phyloP scores from a whole-genome alignment of 2,888 invertebrate genomes.

The Xestia ashworthii region DNA sequence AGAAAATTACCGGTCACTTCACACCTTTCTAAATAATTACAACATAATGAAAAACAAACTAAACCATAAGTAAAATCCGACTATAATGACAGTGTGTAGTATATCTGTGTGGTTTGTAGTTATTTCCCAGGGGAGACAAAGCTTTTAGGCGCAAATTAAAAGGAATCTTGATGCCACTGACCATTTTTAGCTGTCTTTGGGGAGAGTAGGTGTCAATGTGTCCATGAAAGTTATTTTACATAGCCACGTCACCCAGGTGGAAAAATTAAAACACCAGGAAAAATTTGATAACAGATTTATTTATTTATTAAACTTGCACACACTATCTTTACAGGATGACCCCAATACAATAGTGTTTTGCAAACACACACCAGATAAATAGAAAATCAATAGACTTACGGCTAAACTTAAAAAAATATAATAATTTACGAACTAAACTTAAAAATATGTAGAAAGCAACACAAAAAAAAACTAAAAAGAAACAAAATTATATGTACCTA shows the following conservation, averaged over 20 bases:
- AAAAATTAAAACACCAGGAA: no score
- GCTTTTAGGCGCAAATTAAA: conserved; percentile 66
- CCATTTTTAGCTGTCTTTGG: conserved; percentile 48
- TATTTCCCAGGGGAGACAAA: conserved; percentile 62
- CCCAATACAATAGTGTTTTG: no score
- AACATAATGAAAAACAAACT: conserved; percentile 25
- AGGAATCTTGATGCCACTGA: conserved; percentile 54
- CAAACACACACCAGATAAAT: no score
- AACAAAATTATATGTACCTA: no score
- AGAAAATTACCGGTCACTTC: conserved; percentile 22
- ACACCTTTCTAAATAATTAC: conserved; percentile 59
- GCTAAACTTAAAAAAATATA: no score
- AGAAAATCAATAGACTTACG: no score
- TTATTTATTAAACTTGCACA: no score
- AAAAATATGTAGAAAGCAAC: no score
- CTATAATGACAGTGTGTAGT: conserved; percentile 21
- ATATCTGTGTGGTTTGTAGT: conserved; percentile 42
- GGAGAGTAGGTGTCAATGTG: conserved; percentile 43
- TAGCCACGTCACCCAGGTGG: neutral
- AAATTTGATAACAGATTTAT: no score
- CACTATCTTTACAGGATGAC: no score
- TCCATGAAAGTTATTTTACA: conserved; percentile 10
- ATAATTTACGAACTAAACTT: no score
- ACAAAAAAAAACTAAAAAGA: no score
- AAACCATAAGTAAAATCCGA: conserved; percentile 25